Evolutionary conservation across 2,888 invertebrate genomes (phyloP).

Genomic region (Cataglyphis cursor): DNA sequence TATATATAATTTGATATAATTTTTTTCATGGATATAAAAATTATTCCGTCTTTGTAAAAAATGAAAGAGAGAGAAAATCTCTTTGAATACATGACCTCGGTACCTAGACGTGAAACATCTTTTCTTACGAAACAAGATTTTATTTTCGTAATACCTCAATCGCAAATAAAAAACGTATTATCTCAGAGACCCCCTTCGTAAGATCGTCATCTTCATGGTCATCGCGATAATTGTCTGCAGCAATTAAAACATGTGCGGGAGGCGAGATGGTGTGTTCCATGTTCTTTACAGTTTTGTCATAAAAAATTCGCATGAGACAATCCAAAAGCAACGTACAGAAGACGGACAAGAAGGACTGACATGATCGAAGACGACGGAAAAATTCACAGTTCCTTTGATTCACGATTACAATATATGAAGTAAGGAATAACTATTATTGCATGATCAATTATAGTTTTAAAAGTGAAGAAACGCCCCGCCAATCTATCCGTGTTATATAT

Average conservation of each 20-base stretch:
- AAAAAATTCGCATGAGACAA: neutral
- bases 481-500: neutral
- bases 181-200: neutral
- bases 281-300: neutral
- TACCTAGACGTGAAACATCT: neutral
- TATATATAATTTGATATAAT: neutral
- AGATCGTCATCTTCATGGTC: constrained; percentile 41
- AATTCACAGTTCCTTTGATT: neutral
- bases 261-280: constrained; percentile 10
- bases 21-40: neutral
- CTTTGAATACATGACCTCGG: constrained; percentile 8
- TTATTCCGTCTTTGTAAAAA: neutral
- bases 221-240: constrained; percentile 41
- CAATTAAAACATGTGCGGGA: constrained; percentile 37
- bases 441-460: constrained; percentile 9
- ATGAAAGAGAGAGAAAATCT: neutral
- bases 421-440: neutral
- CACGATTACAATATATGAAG: neutral
- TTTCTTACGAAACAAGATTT: constrained; percentile 10
- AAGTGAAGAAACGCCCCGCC: neutral
- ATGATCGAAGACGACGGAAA: neutral
- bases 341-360: neutral
- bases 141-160: constrained; percentile 31
- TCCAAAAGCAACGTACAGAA: neutral
- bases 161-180: constrained; percentile 44